Evolutionary conservation across 92 coral and sea anemone genomes (phyloP).

Genomic region (Blastomussa wellsi): DNA sequence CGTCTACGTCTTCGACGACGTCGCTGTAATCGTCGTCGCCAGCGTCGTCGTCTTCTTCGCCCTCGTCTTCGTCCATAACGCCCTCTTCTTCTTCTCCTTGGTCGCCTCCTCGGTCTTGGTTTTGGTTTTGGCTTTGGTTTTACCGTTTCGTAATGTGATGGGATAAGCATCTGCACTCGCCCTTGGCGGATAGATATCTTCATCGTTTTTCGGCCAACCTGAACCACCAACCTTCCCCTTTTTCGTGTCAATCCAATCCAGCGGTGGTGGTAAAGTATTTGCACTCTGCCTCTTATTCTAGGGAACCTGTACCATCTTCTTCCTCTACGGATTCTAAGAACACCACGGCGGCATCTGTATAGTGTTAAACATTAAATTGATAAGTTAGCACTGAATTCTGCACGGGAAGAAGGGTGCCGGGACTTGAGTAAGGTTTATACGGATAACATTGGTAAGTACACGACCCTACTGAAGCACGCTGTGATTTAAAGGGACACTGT

Average conservation of each 20-base stretch:
- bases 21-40: conserved; percentile 36
- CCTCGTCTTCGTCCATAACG: conserved; percentile 28
- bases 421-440: too few relatives aligned
- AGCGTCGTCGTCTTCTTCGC: conserved; percentile 15
- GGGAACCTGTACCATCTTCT: conserved; percentile 13
- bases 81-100: conserved; percentile 6
- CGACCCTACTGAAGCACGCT: too few relatives aligned
- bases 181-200: conserved; percentile 1
- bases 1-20: conserved; percentile 43
- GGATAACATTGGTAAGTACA: too few relatives aligned
- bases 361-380: not conserved
- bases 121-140: conserved; percentile 16
- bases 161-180: conserved; percentile 6
- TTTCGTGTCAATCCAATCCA: not conserved
- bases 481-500: too few relatives aligned
- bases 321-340: not conserved
- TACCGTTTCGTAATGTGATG: not conserved
- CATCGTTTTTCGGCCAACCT: not conserved
- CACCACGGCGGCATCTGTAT: conserved; percentile 14
- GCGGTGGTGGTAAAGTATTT: not conserved
- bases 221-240: not conserved
- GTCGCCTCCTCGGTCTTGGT: conserved; percentile 14
- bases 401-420: too few relatives aligned
- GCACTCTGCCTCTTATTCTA: not conserved
- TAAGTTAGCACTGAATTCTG: not conserved